phyloP scores from a whole-genome alignment of 2,797 vertebrate species.

The Helicolenus hilgendorfi region DNA sequence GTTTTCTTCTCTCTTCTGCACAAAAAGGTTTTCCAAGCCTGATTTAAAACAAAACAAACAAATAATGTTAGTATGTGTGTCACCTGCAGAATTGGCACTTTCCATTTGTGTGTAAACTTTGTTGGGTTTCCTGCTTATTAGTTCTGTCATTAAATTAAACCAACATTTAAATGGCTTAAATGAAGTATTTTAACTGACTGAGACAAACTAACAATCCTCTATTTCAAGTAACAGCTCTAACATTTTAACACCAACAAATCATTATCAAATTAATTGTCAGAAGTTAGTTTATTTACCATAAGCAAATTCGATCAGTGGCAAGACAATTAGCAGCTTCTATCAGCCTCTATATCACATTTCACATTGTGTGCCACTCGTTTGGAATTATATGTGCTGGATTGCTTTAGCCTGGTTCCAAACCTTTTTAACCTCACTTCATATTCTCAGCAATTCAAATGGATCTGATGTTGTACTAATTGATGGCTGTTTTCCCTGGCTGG shows the following conservation, averaged over 20 bases:
- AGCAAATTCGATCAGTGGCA: background rate
- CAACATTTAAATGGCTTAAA: background rate
- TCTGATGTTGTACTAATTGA: background rate
- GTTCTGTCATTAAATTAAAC: background rate
- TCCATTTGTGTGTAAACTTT: background rate
- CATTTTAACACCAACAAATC: background rate
- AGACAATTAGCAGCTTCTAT: background rate
- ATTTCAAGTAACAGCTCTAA: background rate
- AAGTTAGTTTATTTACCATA: background rate
- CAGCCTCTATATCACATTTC: background rate
- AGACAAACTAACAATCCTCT: background rate
- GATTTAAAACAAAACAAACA: background rate
- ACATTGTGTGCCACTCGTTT: background rate
- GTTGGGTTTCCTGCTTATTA: no score
- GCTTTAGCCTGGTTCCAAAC: background rate
- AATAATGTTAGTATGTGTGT: background rate
- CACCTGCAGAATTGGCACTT: background rate
- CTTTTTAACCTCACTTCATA: background rate
- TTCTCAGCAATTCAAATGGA: background rate
- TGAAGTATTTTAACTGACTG: background rate
- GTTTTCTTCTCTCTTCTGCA: background rate
- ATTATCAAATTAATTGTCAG: background rate
- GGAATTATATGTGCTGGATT: background rate
- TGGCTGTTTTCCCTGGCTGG: background rate
- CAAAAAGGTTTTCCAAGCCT: background rate